These are phyloP conservation scores for Spodoptera frugiperda DNA, from an alignment of 1,140 invertebrate genomes.

Conservation along the genomic window DNA sequence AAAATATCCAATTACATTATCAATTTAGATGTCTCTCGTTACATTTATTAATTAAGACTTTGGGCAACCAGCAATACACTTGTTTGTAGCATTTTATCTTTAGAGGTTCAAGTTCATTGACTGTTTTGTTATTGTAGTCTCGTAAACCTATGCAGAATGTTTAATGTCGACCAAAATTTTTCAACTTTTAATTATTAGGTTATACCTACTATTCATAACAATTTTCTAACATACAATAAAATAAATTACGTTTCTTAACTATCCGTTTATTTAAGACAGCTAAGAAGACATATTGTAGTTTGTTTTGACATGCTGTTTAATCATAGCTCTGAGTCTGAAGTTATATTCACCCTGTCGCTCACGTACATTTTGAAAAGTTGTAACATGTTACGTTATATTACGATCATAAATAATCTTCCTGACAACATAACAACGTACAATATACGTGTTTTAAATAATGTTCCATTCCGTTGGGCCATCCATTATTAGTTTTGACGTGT, in stretches of 20 bases:
- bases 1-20: slow-evolving; percentile 69
- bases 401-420: slow-evolving; percentile 27
- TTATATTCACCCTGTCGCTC: background rate
- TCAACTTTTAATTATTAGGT: too few relatives aligned
- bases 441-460: slow-evolving; percentile 18
- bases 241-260: too few relatives aligned
- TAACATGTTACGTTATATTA: slow-evolving; percentile 18
- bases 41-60: slow-evolving; percentile 27
- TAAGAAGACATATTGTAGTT: too few relatives aligned
- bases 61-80: slow-evolving; percentile 18
- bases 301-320: too few relatives aligned
- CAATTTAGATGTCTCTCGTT: slow-evolving; percentile 35
- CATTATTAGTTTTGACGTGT: slow-evolving; percentile 34
- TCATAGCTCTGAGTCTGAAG: background rate
- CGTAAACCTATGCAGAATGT: background rate
- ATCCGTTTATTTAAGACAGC: too few relatives aligned
- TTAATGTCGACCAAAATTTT: background rate
- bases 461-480: slow-evolving; percentile 32
- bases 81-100: slow-evolving; percentile 22
- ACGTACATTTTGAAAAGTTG: background rate
- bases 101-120: slow-evolving; percentile 17
- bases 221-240: too few relatives aligned
- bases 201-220: too few relatives aligned
- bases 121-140: background rate
- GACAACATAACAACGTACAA: slow-evolving; percentile 9